phyloP scores from a whole-genome alignment of 2,888 invertebrate genomes.

The Hetaerina titia region DNA sequence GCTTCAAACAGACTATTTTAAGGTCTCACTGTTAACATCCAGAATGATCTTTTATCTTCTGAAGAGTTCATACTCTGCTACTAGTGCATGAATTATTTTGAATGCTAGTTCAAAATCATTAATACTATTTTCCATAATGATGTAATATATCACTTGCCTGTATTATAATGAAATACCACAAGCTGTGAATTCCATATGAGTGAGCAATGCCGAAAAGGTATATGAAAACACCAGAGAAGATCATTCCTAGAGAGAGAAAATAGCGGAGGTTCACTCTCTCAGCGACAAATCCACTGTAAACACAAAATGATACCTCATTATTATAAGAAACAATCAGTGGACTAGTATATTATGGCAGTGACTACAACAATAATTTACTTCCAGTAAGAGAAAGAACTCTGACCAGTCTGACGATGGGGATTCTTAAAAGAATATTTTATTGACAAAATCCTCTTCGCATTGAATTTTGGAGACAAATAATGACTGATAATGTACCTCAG shows the following conservation, averaged over 20 bases:
- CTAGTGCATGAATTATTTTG: background rate
- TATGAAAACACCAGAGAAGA: constrained; percentile 90
- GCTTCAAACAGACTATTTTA: background rate
- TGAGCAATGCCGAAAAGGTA: constrained; percentile 94
- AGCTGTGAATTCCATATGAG: constrained; percentile 88
- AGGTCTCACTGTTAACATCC: background rate
- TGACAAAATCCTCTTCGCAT: no score
- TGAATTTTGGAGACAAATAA: no score
- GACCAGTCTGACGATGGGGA: background rate
- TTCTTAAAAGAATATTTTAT: background rate
- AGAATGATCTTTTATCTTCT: background rate
- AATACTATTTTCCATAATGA: background rate
- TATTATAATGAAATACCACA: constrained; percentile 89
- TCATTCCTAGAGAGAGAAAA: constrained; percentile 95
- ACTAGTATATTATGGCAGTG: background rate
- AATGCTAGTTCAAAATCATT: background rate
- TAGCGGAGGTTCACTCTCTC: constrained; percentile 94
- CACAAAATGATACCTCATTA: constrained; percentile 64
- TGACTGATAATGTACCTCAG: no score
- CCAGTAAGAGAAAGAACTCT: background rate
- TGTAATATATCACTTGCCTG: constrained; percentile 82
- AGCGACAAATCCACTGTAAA: constrained; percentile 89
- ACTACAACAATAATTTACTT: background rate
- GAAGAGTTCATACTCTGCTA: background rate
- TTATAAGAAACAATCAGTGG: constrained; percentile 48